Base-by-base conservation (phyloP, 2,888 invertebrate species). In the Clepsis dumicolana region DNA sequence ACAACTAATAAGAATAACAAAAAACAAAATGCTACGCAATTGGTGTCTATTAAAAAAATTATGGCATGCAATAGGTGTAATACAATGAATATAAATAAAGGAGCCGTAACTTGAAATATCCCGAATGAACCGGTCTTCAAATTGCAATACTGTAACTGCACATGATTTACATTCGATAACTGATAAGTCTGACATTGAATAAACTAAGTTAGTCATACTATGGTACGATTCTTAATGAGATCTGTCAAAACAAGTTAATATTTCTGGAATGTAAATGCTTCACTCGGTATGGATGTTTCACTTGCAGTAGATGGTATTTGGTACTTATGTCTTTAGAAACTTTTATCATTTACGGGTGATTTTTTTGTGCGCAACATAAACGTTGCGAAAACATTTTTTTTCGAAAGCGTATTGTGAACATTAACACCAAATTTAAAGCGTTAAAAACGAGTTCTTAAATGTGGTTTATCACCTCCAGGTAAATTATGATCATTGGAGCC, bases 241-340 rank as follows among this genome's bases (percentile, higher is more conserved):
- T 76, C 72, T 74, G 76, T 80, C 74, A 72, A 65, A 73, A 69
- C 70, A 74, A 73, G 78, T 78, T 78, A 75, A 70, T 61, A 32
- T 61, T 25, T 14, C 44, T 56, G 24, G 48, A 14, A 1, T 16
- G 16, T 21, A 24, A 54, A 56, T 21, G 21, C 21, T 48, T 18
- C 16, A 44, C 41, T 44, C 16, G 1, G 12, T 48, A 10, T 18
- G 21, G n/a, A 41, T 41, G 7, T 16, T 18, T 3, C 8, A 21
- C 21, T 48, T 21, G 4, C 5, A 29, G 5, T 8, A 32, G 12
- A 8, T 32, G 10, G 2, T 14, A 24, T 50, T 3, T 14, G 50
- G n/a, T n/a, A n/a, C n/a, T n/a, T 14, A 24, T 50, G 12, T 50
- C 14, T 7, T n/a, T 5, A 38, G 38, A 44, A 44, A 44, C 7